These are phyloP conservation scores for Eupithecia subfuscata DNA, from an alignment of 2,888 invertebrate species.

Conservation along the genomic window DNA sequence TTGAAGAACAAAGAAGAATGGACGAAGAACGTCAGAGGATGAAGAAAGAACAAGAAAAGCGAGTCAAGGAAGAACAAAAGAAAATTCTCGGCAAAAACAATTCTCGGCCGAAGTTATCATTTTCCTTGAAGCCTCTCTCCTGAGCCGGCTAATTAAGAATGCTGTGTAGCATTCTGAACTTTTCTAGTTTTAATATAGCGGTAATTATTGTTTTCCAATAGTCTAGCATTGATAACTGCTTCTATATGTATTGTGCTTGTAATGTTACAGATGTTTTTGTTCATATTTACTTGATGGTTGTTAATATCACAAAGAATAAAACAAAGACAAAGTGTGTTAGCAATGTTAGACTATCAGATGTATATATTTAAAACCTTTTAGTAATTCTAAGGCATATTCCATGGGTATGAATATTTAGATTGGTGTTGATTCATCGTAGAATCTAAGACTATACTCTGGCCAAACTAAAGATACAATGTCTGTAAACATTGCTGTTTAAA, in stretches of 20 bases:
- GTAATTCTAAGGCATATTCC: background rate
- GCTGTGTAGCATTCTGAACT: slow-evolving; percentile 33
- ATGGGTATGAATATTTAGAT: background rate
- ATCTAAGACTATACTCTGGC: background rate
- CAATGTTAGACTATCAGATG: slow-evolving; percentile 3
- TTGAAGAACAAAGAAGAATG: slow-evolving; percentile 98
- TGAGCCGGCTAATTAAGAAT: slow-evolving; percentile 69
- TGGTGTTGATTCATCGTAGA: slow-evolving; percentile 1
- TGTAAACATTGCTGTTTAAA: background rate
- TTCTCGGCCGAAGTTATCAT: slow-evolving; percentile 97
- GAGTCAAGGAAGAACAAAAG: slow-evolving; percentile 97
- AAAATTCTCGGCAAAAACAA: slow-evolving; percentile 98
- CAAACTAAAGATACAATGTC: background rate
- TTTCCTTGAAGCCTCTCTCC: slow-evolving; percentile 92
- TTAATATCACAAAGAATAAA: background rate
- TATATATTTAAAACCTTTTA: slow-evolving; percentile 2
- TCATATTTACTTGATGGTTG: background rate
- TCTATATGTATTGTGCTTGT: background rate
- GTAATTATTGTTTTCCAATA: slow-evolving; percentile 17
- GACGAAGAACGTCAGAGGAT: slow-evolving; percentile 97
- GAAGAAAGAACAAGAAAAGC: slow-evolving; percentile 96
- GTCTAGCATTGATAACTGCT: slow-evolving; percentile 18
- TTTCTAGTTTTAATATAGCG: slow-evolving; percentile 21
- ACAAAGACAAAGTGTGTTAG: background rate
- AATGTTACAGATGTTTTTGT: background rate